Percentiles rank a stretch among this genome's conserved stretches.
These are phyloP conservation scores for Platycercus adscitus DNA, from an alignment of 2,113 vertebrate species.

Conservation along the genomic window DNA sequence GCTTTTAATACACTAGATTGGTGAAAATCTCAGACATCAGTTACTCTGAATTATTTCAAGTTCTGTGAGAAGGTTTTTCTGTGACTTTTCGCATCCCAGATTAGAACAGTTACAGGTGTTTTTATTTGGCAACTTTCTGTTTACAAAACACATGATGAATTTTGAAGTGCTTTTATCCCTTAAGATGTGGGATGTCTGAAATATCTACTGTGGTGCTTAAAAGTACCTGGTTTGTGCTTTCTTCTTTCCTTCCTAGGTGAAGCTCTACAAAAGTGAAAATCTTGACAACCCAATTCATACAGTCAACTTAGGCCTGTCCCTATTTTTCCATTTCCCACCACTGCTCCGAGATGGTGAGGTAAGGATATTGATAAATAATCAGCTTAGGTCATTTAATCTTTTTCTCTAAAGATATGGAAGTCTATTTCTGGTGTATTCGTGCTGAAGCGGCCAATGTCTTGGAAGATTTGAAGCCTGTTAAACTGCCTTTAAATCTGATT, in stretches of 20 bases:
- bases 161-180: not conserved
- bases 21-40: not conserved
- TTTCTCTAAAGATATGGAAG: not conserved
- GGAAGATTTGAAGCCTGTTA: not conserved
- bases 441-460: not conserved
- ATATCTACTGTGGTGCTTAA: rapidly evolving
- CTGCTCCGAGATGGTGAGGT: constrained; percentile 95
- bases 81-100: not conserved
- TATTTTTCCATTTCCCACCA: constrained; percentile 97
- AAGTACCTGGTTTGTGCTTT: not conserved
- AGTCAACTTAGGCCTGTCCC: constrained; percentile 90
- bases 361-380: not conserved
- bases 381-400: not conserved
- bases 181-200: not conserved
- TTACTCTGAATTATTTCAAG: not conserved
- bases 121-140: not conserved
- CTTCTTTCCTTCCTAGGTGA: constrained; percentile 80
- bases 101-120: not conserved
- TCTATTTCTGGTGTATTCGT: not conserved
- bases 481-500: not conserved
- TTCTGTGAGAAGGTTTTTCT: not conserved
- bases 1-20: not conserved
- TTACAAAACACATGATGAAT: not conserved
- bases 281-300: constrained; percentile 95
- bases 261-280: constrained; percentile 95